These are phyloP conservation scores for Perca fluviatilis DNA, from an alignment of 2,113 vertebrate species.

Conservation along the genomic window DNA sequence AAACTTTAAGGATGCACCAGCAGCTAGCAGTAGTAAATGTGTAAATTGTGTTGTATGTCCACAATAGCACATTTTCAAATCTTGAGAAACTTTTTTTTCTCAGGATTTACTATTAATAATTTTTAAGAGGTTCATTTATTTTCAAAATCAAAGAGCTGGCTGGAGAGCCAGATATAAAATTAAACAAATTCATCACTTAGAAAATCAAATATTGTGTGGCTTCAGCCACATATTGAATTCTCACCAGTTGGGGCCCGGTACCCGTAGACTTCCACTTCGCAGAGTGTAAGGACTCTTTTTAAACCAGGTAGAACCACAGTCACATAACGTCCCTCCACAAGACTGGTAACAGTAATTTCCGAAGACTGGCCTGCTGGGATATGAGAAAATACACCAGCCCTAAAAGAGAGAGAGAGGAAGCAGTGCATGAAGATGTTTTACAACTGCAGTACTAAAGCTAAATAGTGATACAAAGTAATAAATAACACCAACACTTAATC, in stretches of 20 bases:
- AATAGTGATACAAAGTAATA: not conserved
- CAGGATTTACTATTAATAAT: too few species aligned
- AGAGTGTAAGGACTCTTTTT: not conserved
- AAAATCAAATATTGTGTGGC: not conserved
- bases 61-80: too few species aligned
- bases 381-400: slow-evolving; percentile 6
- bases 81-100: too few species aligned
- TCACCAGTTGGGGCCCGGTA: slow-evolving; percentile 57
- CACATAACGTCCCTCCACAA: slow-evolving; percentile 53
- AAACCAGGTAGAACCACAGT: slow-evolving; percentile 8
- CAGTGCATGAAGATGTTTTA: not conserved
- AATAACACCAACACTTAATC: not conserved
- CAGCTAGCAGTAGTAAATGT: too few species aligned
- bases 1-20: too few species aligned
- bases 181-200: not conserved
- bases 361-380: slow-evolving; percentile 19
- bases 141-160: too few species aligned
- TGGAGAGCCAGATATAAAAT: not conserved
- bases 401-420: slow-evolving; percentile 9
- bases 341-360: not conserved
- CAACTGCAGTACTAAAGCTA: not conserved
- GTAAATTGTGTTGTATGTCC: too few species aligned
- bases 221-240: not conserved
- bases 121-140: too few species aligned
- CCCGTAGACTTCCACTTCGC: slow-evolving; percentile 67